phyloP scores from a whole-genome alignment of 2,113 vertebrate genomes.

The Phaetusa simplex region DNA sequence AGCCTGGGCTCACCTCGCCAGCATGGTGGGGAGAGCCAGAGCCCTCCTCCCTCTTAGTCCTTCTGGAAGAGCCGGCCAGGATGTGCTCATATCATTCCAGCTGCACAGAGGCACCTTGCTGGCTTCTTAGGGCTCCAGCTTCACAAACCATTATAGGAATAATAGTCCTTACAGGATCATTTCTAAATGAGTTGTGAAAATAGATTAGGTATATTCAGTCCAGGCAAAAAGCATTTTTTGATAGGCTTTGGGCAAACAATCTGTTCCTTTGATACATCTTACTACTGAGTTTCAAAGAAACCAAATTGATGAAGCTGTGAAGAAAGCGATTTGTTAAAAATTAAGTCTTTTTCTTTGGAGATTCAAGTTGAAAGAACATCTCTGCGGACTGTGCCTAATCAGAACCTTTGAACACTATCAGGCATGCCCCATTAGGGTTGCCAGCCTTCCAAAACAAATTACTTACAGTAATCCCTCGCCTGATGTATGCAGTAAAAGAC shows the following conservation, averaged over 20 bases:
- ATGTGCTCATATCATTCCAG: background rate
- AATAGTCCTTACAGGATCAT: conserved; percentile 22
- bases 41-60: background rate
- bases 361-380: conserved; percentile 61
- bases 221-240: background rate
- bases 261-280: conserved; percentile 59
- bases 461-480: conserved; percentile 53
- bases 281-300: conserved; percentile 55
- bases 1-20: background rate
- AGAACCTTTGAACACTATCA: conserved; percentile 72
- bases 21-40: accelerated
- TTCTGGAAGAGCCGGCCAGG: background rate
- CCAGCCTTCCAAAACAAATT: conserved; percentile 72
- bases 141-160: background rate
- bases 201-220: conserved; percentile 33
- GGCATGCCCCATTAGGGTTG: conserved; percentile 62
- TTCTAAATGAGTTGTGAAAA: conserved; percentile 54
- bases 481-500: conserved; percentile 60
- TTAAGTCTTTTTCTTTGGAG: conserved; percentile 62
- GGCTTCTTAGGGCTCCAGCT: background rate
- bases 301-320: conserved; percentile 39
- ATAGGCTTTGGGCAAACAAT: conserved; percentile 49
- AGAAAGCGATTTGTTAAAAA: conserved; percentile 58
- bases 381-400: conserved; percentile 66
- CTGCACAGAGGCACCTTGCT: conserved; percentile 19